phyloP scores from a whole-genome alignment of 2,888 invertebrate species.

The Agriopis leucophaearia region DNA sequence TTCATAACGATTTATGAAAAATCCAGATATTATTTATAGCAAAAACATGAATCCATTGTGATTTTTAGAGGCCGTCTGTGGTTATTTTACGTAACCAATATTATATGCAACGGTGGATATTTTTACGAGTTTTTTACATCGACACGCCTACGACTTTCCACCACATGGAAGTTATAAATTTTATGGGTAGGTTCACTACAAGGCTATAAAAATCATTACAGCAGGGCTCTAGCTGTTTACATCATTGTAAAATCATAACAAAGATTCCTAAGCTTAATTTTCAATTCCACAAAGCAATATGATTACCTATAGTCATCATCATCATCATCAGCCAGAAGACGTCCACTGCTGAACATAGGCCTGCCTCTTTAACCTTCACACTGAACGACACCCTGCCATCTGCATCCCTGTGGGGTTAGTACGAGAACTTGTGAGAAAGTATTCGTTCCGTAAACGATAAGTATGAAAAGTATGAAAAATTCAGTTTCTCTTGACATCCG shows the following conservation, averaged over 20 bases:
- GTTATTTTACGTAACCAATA: conserved; percentile 58
- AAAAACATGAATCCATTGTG: conserved; percentile 57
- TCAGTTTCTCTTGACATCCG: too few species aligned
- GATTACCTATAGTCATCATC: too few species aligned
- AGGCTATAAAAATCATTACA: conserved; percentile 31
- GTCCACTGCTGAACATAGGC: too few species aligned
- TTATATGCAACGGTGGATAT: conserved; percentile 51
- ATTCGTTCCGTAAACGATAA: too few species aligned
- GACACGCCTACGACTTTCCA: conserved; percentile 56
- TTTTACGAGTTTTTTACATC: conserved; percentile 59
- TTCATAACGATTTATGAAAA: conserved; percentile 53
- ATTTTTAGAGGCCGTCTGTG: conserved; percentile 56
- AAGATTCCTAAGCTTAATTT: not conserved
- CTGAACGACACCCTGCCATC: too few species aligned
- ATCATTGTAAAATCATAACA: not conserved
- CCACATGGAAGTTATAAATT: conserved; percentile 58
- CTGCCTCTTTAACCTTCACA: too few species aligned
- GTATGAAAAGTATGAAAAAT: too few species aligned
- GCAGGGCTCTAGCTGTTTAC: not conserved
- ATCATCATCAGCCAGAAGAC: too few species aligned
- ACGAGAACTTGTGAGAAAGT: too few species aligned
- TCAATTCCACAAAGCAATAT: not conserved
- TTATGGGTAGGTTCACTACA: conserved; percentile 29
- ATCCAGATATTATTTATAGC: conserved; percentile 52
- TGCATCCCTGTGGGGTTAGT: too few species aligned